Percentiles rank a stretch among this genome's conserved stretches.
Conservation (phyloP, 1,140 invertebrate genomes). For the Psix sp. region DNA sequence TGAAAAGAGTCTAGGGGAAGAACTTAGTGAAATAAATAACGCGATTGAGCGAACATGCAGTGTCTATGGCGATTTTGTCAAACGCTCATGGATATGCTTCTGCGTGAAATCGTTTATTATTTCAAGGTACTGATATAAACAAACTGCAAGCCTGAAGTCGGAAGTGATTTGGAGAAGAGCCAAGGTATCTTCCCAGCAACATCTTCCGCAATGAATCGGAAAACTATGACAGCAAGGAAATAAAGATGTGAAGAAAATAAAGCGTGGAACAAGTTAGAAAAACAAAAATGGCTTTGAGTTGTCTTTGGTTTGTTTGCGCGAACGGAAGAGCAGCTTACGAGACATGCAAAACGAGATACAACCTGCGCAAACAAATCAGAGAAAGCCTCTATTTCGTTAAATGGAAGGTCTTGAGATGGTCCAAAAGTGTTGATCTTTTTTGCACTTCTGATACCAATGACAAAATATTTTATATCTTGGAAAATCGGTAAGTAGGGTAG, state of each 20-base stretch:
- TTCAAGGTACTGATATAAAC: conserved; percentile 64
- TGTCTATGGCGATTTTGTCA: conserved; percentile 7
- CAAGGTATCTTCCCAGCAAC: conserved; percentile 45
- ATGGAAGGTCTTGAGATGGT: conserved; percentile 59
- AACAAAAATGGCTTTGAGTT: conserved; percentile 40
- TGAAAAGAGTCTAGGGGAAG: neutral
- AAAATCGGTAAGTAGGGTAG: too few species aligned
- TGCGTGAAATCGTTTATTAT: conserved; percentile 66
- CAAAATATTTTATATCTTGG: too few species aligned
- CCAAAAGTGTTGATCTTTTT: conserved; percentile 20
- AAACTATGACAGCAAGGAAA: conserved; percentile 44
- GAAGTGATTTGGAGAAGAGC: conserved; percentile 71
- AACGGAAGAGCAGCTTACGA: conserved; percentile 11
- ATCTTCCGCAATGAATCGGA: conserved; percentile 33
- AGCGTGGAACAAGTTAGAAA: conserved; percentile 17
- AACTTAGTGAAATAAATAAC: conserved; percentile 32
- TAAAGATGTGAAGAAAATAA: conserved; percentile 10
- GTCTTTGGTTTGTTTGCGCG: conserved; percentile 15
- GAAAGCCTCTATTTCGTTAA: too few species aligned
- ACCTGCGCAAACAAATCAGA: conserved; percentile 70
- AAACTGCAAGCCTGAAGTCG: conserved; percentile 56
- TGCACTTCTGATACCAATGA: too few species aligned
- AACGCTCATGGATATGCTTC: conserved; percentile 1
- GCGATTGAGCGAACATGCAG: conserved; percentile 6
- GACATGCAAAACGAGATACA: conserved; percentile 40